These are phyloP conservation scores for Sminthurinus aureus DNA, from an alignment of 2,888 invertebrate species.

Conservation along the genomic window DNA sequence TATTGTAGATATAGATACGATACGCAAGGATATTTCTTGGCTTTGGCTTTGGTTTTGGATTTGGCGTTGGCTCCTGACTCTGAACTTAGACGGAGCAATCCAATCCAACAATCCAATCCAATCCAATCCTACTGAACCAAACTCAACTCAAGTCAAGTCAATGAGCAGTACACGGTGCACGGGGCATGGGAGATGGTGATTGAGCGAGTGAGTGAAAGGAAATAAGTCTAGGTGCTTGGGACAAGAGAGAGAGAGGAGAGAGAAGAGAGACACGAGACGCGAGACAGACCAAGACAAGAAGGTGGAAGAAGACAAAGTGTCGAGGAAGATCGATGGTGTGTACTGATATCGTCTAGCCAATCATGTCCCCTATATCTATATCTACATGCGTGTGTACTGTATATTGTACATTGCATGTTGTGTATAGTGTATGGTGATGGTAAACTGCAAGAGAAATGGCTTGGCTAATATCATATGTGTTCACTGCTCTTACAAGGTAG, in stretches of 20 bases:
- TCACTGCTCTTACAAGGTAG: too few relatives aligned
- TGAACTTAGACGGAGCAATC: background rate
- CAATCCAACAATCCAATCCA: background rate
- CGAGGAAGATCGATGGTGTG: conserved; percentile 26
- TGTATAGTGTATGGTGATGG: background rate
- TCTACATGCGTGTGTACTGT: conserved; percentile 5
- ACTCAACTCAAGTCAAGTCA: too few relatives aligned
- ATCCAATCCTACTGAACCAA: too few relatives aligned
- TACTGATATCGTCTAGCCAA: background rate
- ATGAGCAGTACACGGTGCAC: too few relatives aligned
- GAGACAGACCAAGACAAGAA: too few relatives aligned
- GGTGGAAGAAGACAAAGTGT: conserved; percentile 32
- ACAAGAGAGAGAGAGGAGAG: conserved; percentile 9
- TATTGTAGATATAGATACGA: background rate
- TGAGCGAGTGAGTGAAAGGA: conserved; percentile 20
- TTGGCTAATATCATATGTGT: conserved; percentile 1
- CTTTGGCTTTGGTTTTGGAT: background rate
- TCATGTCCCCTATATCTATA: background rate
- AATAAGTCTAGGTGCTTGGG: conserved; percentile 27
- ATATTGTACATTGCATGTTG: background rate
- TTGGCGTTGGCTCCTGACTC: background rate
- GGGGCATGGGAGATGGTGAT: background rate
- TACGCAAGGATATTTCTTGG: background rate
- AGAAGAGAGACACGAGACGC: too few relatives aligned
- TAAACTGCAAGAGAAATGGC: background rate